Conservation (phyloP, 2,888 invertebrate species). For the Trissoscelio sp. region DNA sequence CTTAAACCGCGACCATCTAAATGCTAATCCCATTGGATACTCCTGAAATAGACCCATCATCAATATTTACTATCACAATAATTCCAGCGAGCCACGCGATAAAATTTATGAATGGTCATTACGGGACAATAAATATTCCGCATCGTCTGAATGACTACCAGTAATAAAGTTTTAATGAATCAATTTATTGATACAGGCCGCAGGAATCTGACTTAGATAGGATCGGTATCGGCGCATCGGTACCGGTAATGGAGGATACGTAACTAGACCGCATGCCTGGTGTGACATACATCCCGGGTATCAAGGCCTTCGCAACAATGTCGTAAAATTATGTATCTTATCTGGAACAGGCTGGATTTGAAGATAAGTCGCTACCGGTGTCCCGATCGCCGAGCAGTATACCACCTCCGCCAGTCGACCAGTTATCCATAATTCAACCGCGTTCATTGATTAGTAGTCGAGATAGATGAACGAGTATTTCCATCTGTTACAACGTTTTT, state of each 20-base stretch:
- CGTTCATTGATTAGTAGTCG: slow-evolving; percentile 54
- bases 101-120: slow-evolving; percentile 56
- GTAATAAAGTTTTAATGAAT: slow-evolving; percentile 63
- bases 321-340: slow-evolving; percentile 68
- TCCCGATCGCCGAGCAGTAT: slow-evolving; percentile 47
- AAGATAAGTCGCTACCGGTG: slow-evolving; percentile 65
- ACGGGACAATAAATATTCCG: slow-evolving; percentile 51
- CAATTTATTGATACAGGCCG: slow-evolving; percentile 56
- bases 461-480: slow-evolving; percentile 53
- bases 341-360: slow-evolving; percentile 62
- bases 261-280: slow-evolving; percentile 57
- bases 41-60: slow-evolving; percentile 43
- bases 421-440: slow-evolving; percentile 43
- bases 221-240: slow-evolving; percentile 57
- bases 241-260: slow-evolving; percentile 51
- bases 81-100: slow-evolving; percentile 37
- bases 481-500: slow-evolving; percentile 9
- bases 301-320: slow-evolving; percentile 67
- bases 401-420: slow-evolving; percentile 49
- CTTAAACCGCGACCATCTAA: slow-evolving; percentile 31
- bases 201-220: slow-evolving; percentile 63
- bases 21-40: slow-evolving; percentile 35
- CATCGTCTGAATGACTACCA: slow-evolving; percentile 42
- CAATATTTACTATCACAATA: slow-evolving; percentile 52
- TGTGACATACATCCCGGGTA: slow-evolving; percentile 65